Conservation (phyloP, 1,140 invertebrate genomes). For the Trichoplusia ni region DNA sequence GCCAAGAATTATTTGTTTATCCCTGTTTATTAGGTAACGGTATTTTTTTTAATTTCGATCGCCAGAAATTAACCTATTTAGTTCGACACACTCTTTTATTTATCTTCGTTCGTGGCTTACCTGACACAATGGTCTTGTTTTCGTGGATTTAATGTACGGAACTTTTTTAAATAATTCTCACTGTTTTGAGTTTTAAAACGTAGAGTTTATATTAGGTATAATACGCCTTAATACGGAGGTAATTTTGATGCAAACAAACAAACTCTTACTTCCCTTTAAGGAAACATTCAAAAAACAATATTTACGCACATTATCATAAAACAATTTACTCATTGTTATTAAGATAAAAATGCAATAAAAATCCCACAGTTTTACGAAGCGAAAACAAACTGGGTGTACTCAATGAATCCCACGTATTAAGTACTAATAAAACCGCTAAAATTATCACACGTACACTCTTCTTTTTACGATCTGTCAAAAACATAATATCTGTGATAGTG, state of each 20-base stretch:
- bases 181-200: too few species aligned
- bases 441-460: conserved; percentile 10
- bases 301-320: not conserved
- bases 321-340: conserved; percentile 1
- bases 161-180: too few species aligned
- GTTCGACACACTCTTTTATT: conserved; percentile 8
- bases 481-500: conserved; percentile 31
- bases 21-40: not conserved
- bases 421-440: not conserved
- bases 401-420: conserved; percentile 28
- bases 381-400: not conserved
- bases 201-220: too few species aligned
- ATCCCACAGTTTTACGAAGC: not conserved
- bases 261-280: too few species aligned
- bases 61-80: conserved; percentile 1
- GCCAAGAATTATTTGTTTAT: not conserved
- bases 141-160: not conserved
- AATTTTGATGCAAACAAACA: too few species aligned
- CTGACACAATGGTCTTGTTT: not conserved
- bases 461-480: conserved; percentile 41
- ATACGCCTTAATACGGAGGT: too few species aligned
- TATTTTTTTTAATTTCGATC: not conserved
- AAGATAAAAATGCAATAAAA: not conserved
- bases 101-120: not conserved
- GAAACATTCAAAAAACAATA: conserved; percentile 7